Conservation (phyloP, 1,140 invertebrate species). For the Diorhabda sublineata region DNA sequence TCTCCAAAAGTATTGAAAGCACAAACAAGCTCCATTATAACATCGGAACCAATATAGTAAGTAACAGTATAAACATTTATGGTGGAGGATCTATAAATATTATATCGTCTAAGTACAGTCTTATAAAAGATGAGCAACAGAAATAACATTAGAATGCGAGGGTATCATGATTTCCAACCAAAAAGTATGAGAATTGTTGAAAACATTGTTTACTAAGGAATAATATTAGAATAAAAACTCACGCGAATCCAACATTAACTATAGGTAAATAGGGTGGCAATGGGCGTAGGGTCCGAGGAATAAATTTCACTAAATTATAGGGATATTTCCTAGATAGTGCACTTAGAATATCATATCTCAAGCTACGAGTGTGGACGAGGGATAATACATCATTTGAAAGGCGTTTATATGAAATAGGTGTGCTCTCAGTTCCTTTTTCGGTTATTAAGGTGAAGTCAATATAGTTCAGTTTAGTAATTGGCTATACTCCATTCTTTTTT, state of each 20-base stretch:
- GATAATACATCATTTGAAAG: too few species aligned
- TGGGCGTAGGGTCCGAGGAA: not conserved
- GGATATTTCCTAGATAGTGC: not conserved
- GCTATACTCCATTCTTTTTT: too few species aligned
- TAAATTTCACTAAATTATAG: conserved; percentile 3
- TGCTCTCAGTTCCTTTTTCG: too few species aligned
- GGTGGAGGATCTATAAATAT: too few species aligned
- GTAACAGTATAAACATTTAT: too few species aligned
- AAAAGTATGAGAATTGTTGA: not conserved
- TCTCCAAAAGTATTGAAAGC: not conserved
- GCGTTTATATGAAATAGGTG: too few species aligned
- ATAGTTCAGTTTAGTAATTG: too few species aligned
- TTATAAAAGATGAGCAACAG: too few species aligned
- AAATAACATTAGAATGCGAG: not conserved
- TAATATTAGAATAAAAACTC: not conserved
- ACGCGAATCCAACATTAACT: not conserved
- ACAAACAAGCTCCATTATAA: not conserved
- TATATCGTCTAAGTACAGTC: too few species aligned
- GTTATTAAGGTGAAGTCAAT: too few species aligned
- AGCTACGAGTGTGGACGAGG: not conserved
- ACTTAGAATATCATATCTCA: conserved; percentile 1
- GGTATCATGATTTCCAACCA: not conserved
- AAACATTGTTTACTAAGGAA: not conserved
- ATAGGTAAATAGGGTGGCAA: not conserved
- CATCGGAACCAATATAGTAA: not conserved